These are phyloP conservation scores for Poicephalus meyeri DNA, from an alignment of 2,113 vertebrate genomes.

Conservation along the genomic window DNA sequence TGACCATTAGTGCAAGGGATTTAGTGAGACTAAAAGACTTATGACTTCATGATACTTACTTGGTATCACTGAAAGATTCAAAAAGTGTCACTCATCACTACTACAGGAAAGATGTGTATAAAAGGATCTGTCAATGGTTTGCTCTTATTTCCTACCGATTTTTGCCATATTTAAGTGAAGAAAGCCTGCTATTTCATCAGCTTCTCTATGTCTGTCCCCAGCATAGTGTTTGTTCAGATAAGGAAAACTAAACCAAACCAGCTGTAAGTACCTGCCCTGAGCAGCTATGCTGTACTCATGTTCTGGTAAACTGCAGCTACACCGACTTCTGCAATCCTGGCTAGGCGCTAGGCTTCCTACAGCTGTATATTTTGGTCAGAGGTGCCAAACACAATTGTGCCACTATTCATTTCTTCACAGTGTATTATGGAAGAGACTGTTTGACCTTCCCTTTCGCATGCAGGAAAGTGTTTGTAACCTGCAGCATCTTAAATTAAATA, in stretches of 20 bases:
- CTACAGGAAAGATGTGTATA: background rate
- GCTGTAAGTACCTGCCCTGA: background rate
- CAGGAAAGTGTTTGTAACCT: background rate
- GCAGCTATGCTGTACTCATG: fast-evolving
- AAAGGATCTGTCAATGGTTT: background rate
- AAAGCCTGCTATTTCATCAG: background rate
- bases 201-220: background rate
- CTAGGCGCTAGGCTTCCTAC: background rate
- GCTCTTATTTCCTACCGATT: background rate
- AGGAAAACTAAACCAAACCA: background rate
- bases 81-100: background rate
- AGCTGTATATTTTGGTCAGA: background rate
- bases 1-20: background rate
- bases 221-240: background rate
- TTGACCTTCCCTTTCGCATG: background rate
- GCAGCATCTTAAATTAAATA: background rate
- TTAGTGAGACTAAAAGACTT: background rate
- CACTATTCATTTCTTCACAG: background rate
- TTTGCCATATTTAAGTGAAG: background rate
- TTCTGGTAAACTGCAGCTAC: background rate
- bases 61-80: background rate
- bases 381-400: background rate
- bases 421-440: background rate
- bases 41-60: background rate
- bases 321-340: background rate